Conservation (phyloP, 2,113 vertebrate species). For the Daubentonia madagascariensis region DNA sequence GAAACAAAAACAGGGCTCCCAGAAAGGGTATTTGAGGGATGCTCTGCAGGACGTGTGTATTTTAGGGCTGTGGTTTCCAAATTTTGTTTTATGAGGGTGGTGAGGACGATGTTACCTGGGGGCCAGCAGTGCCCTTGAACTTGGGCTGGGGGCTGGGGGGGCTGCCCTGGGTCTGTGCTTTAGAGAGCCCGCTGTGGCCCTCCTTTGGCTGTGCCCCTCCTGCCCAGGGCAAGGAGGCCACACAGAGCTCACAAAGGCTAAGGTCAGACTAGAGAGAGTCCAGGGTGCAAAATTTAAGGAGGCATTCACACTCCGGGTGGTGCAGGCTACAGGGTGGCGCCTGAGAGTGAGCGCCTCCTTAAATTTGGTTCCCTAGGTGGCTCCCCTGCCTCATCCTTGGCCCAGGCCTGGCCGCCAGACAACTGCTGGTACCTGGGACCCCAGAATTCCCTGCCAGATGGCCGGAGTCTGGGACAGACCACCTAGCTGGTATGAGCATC, state of each 20-base stretch:
- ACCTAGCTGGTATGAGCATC: background rate
- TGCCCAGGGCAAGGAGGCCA: fast-evolving
- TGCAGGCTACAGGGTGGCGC: background rate
- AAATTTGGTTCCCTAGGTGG: fast-evolving
- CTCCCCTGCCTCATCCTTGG: background rate
- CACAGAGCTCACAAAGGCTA: background rate
- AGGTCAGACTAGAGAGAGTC: background rate
- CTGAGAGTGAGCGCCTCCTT: background rate
- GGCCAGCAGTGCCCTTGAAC: background rate
- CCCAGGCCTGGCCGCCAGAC: background rate
- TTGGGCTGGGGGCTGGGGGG: too few species aligned
- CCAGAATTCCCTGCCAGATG: background rate
- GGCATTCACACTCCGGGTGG: too few species aligned
- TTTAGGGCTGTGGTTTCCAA: background rate
- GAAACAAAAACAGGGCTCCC: slow-evolving; percentile 57
- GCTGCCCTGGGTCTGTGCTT: background rate
- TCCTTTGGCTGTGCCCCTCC: background rate
- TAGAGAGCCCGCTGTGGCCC: background rate
- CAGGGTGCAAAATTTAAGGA: background rate
- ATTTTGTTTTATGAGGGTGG: background rate
- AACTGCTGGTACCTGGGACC: background rate
- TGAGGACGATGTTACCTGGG: background rate
- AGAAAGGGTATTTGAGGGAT: background rate
- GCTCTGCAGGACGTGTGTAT: background rate
- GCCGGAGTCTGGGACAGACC: background rate